Evolutionary conservation across 2,113 vertebrate species (phyloP).

Genomic region (Embiotoca jacksoni): DNA sequence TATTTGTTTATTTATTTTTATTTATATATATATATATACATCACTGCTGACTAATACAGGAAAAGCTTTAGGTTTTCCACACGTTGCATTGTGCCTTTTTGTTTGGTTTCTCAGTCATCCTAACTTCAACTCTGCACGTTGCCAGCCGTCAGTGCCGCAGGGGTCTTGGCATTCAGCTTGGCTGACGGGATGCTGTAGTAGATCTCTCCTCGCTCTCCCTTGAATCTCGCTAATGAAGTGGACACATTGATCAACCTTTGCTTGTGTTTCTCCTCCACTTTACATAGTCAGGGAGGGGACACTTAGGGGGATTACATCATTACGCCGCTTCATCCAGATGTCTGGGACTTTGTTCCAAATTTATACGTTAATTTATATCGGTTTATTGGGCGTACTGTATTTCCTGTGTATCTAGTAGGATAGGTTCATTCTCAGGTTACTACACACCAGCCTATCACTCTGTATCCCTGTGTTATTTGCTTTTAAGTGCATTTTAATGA

Average conservation of each 20-base stretch:
- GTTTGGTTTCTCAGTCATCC: slow-evolving; percentile 18
- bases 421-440: neutral
- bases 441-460: slow-evolving; percentile 15
- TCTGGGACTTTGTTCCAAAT: slow-evolving; percentile 40
- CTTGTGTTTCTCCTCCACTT: slow-evolving; percentile 30
- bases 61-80: neutral
- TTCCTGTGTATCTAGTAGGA: slow-evolving; percentile 27
- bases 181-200: slow-evolving; percentile 26
- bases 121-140: slow-evolving; percentile 26
- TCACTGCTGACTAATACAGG: neutral
- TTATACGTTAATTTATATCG: slow-evolving; percentile 25
- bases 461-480: slow-evolving; percentile 22
- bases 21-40: no score
- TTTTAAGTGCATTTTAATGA: slow-evolving; percentile 42
- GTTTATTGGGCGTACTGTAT: neutral
- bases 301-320: slow-evolving; percentile 47
- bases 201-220: slow-evolving; percentile 21
- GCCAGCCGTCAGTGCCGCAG: slow-evolving; percentile 49
- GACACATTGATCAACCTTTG: slow-evolving; percentile 60
- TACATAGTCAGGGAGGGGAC: slow-evolving; percentile 28
- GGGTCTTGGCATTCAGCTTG: slow-evolving; percentile 51
- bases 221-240: slow-evolving; percentile 66
- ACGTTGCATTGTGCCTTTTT: slow-evolving; percentile 1
- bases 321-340: slow-evolving; percentile 5
- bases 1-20: no score